phyloP scores from a whole-genome alignment of 2,888 invertebrate genomes.

The Loripinus fragilis region DNA sequence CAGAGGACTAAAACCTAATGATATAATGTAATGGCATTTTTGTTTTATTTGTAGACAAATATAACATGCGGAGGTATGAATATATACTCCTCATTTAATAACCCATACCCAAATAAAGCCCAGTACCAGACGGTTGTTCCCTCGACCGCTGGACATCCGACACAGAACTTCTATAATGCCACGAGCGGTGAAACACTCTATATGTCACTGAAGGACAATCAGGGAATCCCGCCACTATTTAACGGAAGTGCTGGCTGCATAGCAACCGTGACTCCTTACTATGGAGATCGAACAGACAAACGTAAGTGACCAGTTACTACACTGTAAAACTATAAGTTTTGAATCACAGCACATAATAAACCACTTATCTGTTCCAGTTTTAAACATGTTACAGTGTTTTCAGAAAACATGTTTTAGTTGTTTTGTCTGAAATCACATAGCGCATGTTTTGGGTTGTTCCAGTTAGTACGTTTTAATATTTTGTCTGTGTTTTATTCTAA shows the following conservation, averaged over 20 bases:
- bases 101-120: conserved; percentile 62
- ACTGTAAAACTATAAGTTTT: too few relatives aligned
- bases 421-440: too few relatives aligned
- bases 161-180: conserved; percentile 40
- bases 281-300: conserved; percentile 48
- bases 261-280: conserved; percentile 58
- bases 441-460: too few relatives aligned
- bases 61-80: conserved; percentile 65
- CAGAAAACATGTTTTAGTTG: too few relatives aligned
- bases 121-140: conserved; percentile 48
- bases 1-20: not conserved
- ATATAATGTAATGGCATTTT: not conserved
- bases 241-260: conserved; percentile 59
- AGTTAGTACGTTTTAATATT: too few relatives aligned
- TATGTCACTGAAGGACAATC: conserved; percentile 57
- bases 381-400: too few relatives aligned
- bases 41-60: conserved; percentile 58
- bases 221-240: conserved; percentile 10
- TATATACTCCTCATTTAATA: conserved; percentile 63
- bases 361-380: too few relatives aligned
- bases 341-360: too few relatives aligned
- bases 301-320: conserved; percentile 14
- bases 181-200: conserved; percentile 52
- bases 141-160: conserved; percentile 24
- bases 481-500: too few relatives aligned